Evolutionary conservation across 2,113 vertebrate species (phyloP).

Genomic region (Menura novaehollandiae): DNA sequence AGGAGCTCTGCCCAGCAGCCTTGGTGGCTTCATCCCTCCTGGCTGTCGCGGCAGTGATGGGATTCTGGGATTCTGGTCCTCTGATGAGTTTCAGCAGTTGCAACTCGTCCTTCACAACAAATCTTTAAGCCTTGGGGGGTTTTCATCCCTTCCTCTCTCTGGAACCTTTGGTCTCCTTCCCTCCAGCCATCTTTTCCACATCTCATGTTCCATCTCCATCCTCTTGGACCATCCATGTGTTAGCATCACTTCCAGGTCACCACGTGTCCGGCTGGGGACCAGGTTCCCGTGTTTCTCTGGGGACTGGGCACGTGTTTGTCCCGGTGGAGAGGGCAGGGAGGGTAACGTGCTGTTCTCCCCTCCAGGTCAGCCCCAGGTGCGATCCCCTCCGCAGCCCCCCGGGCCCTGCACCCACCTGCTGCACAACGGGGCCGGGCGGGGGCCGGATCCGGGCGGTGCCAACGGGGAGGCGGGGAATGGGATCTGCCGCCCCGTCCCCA

Average conservation of each 20-base stretch:
- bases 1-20: not conserved
- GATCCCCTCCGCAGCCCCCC: not conserved
- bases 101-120: rapidly evolving
- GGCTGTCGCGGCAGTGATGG: not conserved
- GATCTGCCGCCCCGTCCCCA: conserved; percentile 64
- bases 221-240: not conserved
- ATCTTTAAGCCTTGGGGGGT: not conserved
- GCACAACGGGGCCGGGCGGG: conserved; percentile 73
- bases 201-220: not conserved
- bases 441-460: conserved; percentile 47
- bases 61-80: too few relatives aligned
- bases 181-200: not conserved
- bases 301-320: rapidly evolving
- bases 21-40: not conserved
- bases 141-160: not conserved
- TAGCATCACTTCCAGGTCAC: not conserved
- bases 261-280: rapidly evolving
- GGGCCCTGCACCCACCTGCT: conserved; percentile 60
- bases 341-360: not conserved
- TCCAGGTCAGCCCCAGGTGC: conserved; percentile 72
- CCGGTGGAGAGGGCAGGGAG: rapidly evolving
- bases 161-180: not conserved
- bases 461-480: conserved; percentile 63
- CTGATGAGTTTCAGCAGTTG: not conserved
- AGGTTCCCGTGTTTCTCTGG: rapidly evolving